Evolutionary conservation across 2,888 invertebrate genomes (phyloP).

Genomic region (Dynastes tityus): DNA sequence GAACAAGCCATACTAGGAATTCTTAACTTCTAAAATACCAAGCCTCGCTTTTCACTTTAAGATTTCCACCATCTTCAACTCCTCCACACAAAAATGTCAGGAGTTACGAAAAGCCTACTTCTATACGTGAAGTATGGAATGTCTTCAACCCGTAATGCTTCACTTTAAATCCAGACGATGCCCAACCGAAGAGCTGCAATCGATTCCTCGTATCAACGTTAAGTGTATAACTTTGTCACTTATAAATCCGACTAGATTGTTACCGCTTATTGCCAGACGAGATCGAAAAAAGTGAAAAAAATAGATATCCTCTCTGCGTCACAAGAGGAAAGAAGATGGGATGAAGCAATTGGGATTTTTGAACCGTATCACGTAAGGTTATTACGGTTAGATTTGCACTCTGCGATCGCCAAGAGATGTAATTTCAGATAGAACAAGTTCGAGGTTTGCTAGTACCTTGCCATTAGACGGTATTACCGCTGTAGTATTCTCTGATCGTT

Average conservation of each 20-base stretch:
- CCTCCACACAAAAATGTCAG: not conserved
- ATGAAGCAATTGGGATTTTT: not conserved
- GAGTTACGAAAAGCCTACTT: not conserved
- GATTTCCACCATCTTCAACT: no score
- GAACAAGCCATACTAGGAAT: not conserved
- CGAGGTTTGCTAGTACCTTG: not conserved
- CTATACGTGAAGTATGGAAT: slow-evolving; percentile 1
- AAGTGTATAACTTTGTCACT: slow-evolving; percentile 3
- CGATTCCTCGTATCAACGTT: not conserved
- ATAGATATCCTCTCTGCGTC: not conserved
- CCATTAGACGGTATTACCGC: not conserved
- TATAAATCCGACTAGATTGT: not conserved
- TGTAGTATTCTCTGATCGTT: slow-evolving; percentile 14
- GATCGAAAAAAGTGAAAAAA: not conserved
- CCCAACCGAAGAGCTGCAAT: not conserved
- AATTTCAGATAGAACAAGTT: slow-evolving; percentile 31
- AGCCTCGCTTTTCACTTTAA: not conserved
- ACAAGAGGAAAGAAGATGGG: not conserved
- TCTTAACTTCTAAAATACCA: slow-evolving; percentile 1
- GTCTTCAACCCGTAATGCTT: not conserved
- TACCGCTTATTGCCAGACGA: slow-evolving; percentile 9
- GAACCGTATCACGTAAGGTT: slow-evolving; percentile 7
- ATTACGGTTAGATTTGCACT: slow-evolving; percentile 21
- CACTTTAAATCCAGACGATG: slow-evolving; percentile 1
- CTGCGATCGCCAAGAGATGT: not conserved